Base-by-base conservation (phyloP, 1,140 invertebrate species). In the Gonatopus flavifemur region DNA sequence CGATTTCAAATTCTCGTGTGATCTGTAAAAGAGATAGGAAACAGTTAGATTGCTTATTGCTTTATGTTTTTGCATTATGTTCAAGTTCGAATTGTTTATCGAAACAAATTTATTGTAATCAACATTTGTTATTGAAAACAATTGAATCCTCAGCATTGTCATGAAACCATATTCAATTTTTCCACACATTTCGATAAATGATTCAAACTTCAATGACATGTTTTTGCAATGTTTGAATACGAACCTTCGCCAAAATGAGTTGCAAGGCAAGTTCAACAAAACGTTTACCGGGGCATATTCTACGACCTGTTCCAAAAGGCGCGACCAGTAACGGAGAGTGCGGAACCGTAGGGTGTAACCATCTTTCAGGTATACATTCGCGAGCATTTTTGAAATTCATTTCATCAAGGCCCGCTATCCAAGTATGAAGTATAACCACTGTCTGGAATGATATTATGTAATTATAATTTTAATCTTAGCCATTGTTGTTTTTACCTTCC, bases 301-400 rank as follows among this genome's bases (percentile, higher is more conserved):
- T 77, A 32, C 83, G 80, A 0, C 95, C 95, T 43, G 86, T 82
- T 1, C 95, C 95, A 77, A 97, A 98, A 0, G 94, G 91, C 3
- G 90, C 84, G 1, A 94, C 83, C 13, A 94, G 73, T 32, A 81
- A 77, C 0, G 82, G 82, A 21, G 80, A 82, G 3, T 83, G 77
- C 0, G 83, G 79, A 52, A 70, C 70, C 3, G 70, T 69, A 19
- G 79, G 67, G 21, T 81, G 72, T 12, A 94, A 68, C 94, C 88
- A 97, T 33, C 89, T 82, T 75, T 93, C 91, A 6, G 94, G 94
- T 9, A 82, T 67, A 66, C 87, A 97, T 48, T 87, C 77, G 25
- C 81, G 71, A 3, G 93, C 87, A 36, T 88, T 77, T 49, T 82
- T 82, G 74, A 90, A 96, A 72, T 94, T 90, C 32, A 82, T 74